Evolutionary conservation across 2,113 vertebrate species (phyloP).

Genomic region (Poeciliopsis turrubarensis): DNA sequence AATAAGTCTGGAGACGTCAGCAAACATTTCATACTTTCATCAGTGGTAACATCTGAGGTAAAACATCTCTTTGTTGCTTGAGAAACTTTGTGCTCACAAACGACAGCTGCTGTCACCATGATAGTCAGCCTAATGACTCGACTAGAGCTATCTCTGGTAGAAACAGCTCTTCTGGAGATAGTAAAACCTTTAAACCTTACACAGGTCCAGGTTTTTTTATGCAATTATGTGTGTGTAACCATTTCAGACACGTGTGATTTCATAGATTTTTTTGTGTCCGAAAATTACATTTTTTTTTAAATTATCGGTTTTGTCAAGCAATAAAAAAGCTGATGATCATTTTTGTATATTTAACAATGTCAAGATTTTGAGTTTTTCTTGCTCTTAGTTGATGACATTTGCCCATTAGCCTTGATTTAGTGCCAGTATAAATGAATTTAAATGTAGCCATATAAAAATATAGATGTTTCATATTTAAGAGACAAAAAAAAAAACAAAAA

Average conservation of each 20-base stretch:
- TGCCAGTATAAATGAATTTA: conserved; percentile 24
- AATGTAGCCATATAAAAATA: neutral
- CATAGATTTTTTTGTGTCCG: neutral
- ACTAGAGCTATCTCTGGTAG: neutral
- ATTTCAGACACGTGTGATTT: neutral
- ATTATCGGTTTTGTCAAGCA: neutral
- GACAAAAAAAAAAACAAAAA: neutral
- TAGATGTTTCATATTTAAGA: neutral
- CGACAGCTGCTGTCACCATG: neutral
- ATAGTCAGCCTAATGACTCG: neutral
- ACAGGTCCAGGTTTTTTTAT: too few species aligned
- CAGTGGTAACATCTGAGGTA: neutral
- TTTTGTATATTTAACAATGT: neutral
- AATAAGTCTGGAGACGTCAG: neutral
- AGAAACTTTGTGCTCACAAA: neutral
- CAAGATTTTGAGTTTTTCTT: neutral
- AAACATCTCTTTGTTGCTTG: neutral
- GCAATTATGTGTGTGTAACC: too few species aligned
- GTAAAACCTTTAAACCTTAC: too few species aligned
- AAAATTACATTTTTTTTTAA: neutral
- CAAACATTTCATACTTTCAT: neutral
- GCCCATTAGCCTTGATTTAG: conserved; percentile 26
- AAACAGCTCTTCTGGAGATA: too few species aligned
- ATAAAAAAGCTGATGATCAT: neutral
- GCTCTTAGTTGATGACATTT: neutral